These are phyloP conservation scores for Neoitamus cyanurus DNA, from an alignment of 2,888 invertebrate genomes.

Conservation along the genomic window DNA sequence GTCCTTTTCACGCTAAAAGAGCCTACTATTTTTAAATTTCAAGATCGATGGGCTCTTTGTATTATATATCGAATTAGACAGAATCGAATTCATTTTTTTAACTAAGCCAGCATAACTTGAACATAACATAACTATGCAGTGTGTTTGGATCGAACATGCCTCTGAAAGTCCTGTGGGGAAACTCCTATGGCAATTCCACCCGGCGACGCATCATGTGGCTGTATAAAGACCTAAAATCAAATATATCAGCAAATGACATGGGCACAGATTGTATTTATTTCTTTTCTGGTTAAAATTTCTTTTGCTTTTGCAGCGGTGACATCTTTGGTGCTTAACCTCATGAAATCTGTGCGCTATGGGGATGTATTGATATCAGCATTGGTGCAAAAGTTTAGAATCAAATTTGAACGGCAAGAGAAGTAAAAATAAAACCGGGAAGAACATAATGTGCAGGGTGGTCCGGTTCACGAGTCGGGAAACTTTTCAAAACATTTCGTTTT, in stretches of 20 bases:
- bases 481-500: not conserved
- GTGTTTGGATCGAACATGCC: not conserved
- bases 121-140: not conserved
- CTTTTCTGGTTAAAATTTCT: not conserved
- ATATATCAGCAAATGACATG: slow-evolving; percentile 1
- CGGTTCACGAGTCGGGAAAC: not conserved
- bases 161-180: not conserved
- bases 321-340: not conserved
- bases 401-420: not conserved
- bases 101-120: not conserved
- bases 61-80: too few relatives aligned
- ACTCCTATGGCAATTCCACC: not conserved
- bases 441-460: not conserved
- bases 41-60: too few relatives aligned
- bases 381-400: not conserved
- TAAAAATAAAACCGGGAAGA: not conserved
- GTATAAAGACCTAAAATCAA: not conserved
- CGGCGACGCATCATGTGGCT: not conserved
- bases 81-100: too few relatives aligned
- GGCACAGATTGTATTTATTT: not conserved
- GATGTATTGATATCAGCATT: not conserved
- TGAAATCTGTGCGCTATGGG: not conserved
- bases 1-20: too few relatives aligned
- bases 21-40: too few relatives aligned
- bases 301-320: not conserved